A percentile compares a stretch with the other conserved stretches of the same genome.
Evolutionary conservation across 2,888 invertebrate species (phyloP).

Genomic region (Eupithecia insigniata): DNA sequence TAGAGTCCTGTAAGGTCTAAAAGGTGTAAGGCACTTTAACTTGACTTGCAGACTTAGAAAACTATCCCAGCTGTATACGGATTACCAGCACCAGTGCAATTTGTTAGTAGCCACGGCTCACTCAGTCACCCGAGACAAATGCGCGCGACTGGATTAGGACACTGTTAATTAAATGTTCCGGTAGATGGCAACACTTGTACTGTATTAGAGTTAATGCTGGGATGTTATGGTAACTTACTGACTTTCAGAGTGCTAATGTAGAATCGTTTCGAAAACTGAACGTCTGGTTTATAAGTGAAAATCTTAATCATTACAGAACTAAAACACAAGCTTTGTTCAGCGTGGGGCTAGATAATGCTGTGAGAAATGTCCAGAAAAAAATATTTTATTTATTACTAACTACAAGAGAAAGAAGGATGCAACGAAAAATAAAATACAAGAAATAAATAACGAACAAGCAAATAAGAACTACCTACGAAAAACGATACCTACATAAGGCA

Average conservation of each 20-base stretch:
- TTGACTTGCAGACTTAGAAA: neutral
- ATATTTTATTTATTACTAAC: no score
- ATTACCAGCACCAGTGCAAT: constrained; percentile 16
- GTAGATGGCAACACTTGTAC: constrained; percentile 7
- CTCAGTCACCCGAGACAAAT: constrained; percentile 35
- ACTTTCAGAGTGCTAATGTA: neutral
- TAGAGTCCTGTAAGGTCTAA: neutral
- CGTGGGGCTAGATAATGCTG: no score
- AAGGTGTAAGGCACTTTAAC: neutral
- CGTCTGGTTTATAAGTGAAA: neutral
- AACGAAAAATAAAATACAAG: no score
- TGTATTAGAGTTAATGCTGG: neutral
- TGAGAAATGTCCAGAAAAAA: no score
- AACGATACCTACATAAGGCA: no score
- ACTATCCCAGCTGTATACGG: neutral
- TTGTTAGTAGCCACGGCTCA: constrained; percentile 29
- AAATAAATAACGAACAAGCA: no score
- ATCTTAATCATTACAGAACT: neutral
- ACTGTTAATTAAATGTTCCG: constrained; percentile 27
- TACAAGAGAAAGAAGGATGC: no score
- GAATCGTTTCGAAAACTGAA: neutral
- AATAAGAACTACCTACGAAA: no score
- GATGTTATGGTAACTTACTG: neutral
- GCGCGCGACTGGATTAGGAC: constrained; percentile 31
- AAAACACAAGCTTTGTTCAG: no score